phyloP scores from a whole-genome alignment of 2,888 invertebrate species.

The Gryllus longicercus region DNA sequence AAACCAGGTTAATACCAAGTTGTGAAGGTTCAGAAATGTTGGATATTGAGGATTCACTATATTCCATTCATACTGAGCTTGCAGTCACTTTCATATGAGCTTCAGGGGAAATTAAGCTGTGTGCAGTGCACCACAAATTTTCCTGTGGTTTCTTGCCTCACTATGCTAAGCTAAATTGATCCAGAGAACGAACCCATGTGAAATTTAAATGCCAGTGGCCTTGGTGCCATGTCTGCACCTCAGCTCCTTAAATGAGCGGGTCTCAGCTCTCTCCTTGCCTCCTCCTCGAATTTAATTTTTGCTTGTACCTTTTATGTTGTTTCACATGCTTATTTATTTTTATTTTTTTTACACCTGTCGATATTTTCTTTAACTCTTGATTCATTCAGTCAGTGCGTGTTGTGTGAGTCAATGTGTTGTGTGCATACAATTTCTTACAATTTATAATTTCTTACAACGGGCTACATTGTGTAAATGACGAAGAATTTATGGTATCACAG shows the following conservation, averaged over 20 bases:
- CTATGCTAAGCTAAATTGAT: neutral
- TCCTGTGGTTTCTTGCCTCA: neutral
- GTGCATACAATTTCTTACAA: neutral
- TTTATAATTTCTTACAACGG: constrained; percentile 17
- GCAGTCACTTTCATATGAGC: no score
- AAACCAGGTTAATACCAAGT: no score
- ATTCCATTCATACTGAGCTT: no score
- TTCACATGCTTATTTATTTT: neutral
- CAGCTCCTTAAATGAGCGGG: constrained; percentile 17
- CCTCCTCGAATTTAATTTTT: constrained; percentile 17
- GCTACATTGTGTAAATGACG: constrained; percentile 17
- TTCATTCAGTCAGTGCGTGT: neutral
- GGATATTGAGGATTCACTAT: no score
- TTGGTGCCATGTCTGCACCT: constrained; percentile 17
- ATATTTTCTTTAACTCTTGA: neutral
- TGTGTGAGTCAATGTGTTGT: neutral
- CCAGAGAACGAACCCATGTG: neutral
- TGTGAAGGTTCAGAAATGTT: no score
- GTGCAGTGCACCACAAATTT: neutral
- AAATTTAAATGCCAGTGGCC: neutral
- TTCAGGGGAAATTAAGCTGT: neutral
- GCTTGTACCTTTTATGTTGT: neutral
- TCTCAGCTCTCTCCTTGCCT: constrained; percentile 17
- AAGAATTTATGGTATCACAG: neutral
- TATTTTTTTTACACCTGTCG: neutral